Percentiles rank a stretch among this genome's conserved stretches.
Evolutionary conservation across 2,797 vertebrate genomes (phyloP).

Genomic region (Apodemus agrarius): DNA sequence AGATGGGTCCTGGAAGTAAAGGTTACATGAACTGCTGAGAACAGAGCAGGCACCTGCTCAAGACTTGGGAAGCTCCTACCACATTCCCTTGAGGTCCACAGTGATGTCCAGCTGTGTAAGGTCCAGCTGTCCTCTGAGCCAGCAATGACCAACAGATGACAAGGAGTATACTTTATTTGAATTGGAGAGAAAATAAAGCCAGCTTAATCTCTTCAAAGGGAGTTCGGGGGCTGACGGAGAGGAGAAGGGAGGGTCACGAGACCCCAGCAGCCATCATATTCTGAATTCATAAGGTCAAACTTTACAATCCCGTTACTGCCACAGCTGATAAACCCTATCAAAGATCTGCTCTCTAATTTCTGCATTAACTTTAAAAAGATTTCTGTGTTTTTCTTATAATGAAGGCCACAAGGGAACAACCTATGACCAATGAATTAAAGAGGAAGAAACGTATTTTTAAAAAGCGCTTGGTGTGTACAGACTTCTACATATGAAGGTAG

Average conservation of each 20-base stretch:
- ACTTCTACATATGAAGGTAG: neutral
- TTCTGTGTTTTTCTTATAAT: slow-evolving; percentile 50
- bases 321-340: slow-evolving; percentile 65
- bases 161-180: slow-evolving; percentile 80
- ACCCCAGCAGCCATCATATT: slow-evolving; percentile 73
- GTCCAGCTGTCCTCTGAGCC: slow-evolving; percentile 45
- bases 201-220: slow-evolving; percentile 74
- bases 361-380: slow-evolving; percentile 36
- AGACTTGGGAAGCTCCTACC: rapidly evolving
- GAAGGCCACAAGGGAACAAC: neutral
- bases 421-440: slow-evolving; percentile 4
- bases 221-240: slow-evolving; percentile 40
- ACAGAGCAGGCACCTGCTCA: neutral
- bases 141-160: slow-evolving; percentile 45
- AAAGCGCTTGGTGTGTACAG: neutral
- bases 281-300: slow-evolving; percentile 87
- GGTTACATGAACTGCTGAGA: neutral
- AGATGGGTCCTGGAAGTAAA: neutral
- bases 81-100: neutral
- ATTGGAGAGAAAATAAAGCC: slow-evolving; percentile 76
- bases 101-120: neutral
- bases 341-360: slow-evolving; percentile 62
- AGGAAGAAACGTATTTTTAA: neutral
- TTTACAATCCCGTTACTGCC: slow-evolving; percentile 83
- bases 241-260: slow-evolving; percentile 47